Base-by-base conservation (phyloP, 1,140 invertebrate genomes). In the Brachionus rotundiformis region DNA sequence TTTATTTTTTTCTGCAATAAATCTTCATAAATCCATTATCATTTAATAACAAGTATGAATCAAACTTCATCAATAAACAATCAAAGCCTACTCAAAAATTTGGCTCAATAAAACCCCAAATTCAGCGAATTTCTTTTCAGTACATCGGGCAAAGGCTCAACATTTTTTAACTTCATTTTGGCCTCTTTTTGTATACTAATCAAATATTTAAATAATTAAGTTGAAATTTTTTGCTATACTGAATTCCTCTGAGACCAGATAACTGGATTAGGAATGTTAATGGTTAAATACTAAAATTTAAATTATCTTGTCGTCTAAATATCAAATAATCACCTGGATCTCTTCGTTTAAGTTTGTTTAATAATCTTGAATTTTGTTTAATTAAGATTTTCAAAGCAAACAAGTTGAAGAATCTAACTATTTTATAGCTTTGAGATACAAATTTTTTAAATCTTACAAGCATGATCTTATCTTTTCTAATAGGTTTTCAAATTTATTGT, bases 381-480 rank as follows among this genome's bases (percentile, higher is more conserved):
- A 54, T 54, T 54, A 54, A 54, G 19, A 54, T 54, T 54, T 25
- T 19, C 16, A 19, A n/a, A 54, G 47, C 47, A 54, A 54, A 54
- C 19, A 54, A 25, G 47, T 25, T 8, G 19, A 54, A 25, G 8
- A 54, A 54, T 19, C 11, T 2, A 54, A 54, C 7, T 7, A 54
- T 25, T 54, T 54, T 54, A 19, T 54, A 23, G 47, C 47, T 54
- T 25, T 54, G 8, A 54, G 47, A 54, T 54, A 49, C 47, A 49
- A 47, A 49, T 54, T 54, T 41, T 54, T 54, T 54, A 54, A 54
- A 54, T 54, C 47, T 19, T 8, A 54, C 19, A 54, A 54, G 47
- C 47, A 54, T 23, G 23, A 54, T 54, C 47, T 54, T 54, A 54
- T 54, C 47, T 54, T 54, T 54, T 54, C 47, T 54, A 54, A 54